These are phyloP conservation scores for Prionailurus viverrinus DNA, from an alignment of 2,113 vertebrate species.

Conservation along the genomic window DNA sequence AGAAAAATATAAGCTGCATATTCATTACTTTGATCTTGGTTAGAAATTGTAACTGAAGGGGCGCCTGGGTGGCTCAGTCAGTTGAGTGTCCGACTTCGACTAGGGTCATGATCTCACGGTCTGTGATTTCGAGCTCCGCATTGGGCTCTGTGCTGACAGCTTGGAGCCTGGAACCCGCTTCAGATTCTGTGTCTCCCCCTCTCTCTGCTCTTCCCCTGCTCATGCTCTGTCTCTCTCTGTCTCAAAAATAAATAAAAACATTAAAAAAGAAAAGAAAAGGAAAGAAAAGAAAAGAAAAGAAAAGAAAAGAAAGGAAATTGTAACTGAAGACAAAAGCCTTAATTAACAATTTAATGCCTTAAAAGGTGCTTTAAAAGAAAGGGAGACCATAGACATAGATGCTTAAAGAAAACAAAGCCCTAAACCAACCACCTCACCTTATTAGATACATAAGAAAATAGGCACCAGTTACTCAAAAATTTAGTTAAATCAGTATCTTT, in stretches of 20 bases:
- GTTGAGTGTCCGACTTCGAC: no score
- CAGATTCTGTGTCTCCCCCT: no score
- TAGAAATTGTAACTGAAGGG: constrained; percentile 9
- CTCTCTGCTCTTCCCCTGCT: no score
- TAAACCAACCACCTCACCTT: neutral
- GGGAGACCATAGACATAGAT: neutral
- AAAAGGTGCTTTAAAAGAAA: neutral
- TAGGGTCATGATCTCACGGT: no score
- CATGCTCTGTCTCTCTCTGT: no score
- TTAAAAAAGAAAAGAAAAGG: no score
- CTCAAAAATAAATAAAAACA: no score
- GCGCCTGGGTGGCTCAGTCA: no score
- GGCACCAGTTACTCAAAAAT: neutral
- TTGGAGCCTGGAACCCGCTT: no score
- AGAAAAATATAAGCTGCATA: neutral
- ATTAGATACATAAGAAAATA: neutral
- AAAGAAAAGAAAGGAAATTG: neutral
- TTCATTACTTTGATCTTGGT: neutral
- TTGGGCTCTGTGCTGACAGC: no score
- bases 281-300: neutral
- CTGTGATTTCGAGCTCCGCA: no score
- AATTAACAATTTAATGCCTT: neutral
- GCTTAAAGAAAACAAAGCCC: constrained; percentile 3
- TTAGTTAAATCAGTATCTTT: neutral
- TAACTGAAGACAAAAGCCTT: constrained; percentile 21